Conservation (phyloP, 2,888 invertebrate species). For the Philereme vetulata region DNA sequence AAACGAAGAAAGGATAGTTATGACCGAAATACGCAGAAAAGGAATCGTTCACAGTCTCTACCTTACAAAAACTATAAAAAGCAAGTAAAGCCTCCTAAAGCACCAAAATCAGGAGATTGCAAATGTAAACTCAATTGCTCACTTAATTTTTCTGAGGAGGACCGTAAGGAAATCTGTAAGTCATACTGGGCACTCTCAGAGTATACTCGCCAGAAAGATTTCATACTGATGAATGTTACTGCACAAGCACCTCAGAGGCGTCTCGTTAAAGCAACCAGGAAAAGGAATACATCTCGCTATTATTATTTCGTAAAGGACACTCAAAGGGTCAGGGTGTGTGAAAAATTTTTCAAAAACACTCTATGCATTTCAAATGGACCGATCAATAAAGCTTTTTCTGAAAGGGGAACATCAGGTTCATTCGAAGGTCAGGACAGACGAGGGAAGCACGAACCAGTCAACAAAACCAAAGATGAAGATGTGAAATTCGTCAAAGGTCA, state of each 20-base stretch:
- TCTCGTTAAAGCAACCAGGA: not conserved
- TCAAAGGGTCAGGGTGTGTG: constrained; percentile 6
- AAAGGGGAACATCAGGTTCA: not conserved
- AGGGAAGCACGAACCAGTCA: constrained; percentile 3
- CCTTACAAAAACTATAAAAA: constrained; percentile 9
- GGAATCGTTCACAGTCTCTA: constrained; percentile 1
- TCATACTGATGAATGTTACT: constrained; percentile 3
- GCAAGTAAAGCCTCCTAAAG: not conserved
- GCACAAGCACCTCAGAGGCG: not conserved
- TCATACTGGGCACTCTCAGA: constrained; percentile 5
- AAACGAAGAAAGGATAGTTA: not conserved
- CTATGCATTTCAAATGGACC: constrained; percentile 12
- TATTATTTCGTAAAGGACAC: constrained; percentile 2
- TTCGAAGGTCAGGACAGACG: not conserved
- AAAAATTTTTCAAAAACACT: constrained; percentile 5
- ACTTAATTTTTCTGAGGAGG: constrained; percentile 3
- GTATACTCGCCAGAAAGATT: constrained; percentile 4
- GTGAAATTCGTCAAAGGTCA: constrained; percentile 13
- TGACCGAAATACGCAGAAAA: constrained; percentile 3
- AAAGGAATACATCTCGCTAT: constrained; percentile 3
- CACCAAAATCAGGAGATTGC: constrained; percentile 6
- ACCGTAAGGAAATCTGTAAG: constrained; percentile 1
- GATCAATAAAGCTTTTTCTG: constrained; percentile 3
- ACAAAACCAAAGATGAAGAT: constrained; percentile 16
- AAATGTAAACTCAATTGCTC: constrained; percentile 4